Evolutionary conservation across 2,797 vertebrate species (phyloP).

Genomic region (Lepilemur septentrionalis): DNA sequence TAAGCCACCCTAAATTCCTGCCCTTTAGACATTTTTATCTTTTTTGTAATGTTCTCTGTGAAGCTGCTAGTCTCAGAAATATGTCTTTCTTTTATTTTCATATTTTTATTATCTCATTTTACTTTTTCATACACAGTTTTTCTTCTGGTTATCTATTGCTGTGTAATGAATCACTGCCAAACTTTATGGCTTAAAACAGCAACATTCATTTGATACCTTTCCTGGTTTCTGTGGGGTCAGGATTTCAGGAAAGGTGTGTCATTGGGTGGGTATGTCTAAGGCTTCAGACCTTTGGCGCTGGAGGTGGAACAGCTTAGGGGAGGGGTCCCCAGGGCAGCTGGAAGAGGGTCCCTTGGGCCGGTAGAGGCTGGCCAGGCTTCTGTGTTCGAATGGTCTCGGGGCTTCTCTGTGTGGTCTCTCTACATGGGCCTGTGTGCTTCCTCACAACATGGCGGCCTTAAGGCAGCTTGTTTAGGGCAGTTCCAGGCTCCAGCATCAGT

Average conservation of each 20-base stretch:
- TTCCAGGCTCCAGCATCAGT: background rate
- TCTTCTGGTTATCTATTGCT: background rate
- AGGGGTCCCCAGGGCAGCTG: too few relatives aligned
- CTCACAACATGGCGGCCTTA: background rate
- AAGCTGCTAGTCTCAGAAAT: slow-evolving; percentile 33
- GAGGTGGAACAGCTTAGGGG: background rate
- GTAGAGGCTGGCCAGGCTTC: background rate
- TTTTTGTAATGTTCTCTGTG: slow-evolving; percentile 32
- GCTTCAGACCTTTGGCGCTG: background rate
- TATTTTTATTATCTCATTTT: background rate
- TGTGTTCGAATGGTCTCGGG: background rate
- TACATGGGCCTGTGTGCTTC: background rate
- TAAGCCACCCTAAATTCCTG: slow-evolving; percentile 53
- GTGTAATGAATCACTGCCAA: background rate
- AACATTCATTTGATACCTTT: background rate
- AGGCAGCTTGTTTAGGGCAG: background rate
- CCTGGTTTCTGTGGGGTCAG: background rate
- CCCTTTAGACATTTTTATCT: slow-evolving; percentile 23
- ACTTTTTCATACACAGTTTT: background rate
- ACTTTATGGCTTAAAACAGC: background rate
- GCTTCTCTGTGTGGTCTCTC: background rate
- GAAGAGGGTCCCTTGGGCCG: too few relatives aligned
- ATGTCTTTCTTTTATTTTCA: slow-evolving; percentile 12
- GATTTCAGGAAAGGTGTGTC: background rate
- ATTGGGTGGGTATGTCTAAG: background rate